These are phyloP conservation scores for Empis livida DNA, from an alignment of 2,888 invertebrate species.

Conservation along the genomic window DNA sequence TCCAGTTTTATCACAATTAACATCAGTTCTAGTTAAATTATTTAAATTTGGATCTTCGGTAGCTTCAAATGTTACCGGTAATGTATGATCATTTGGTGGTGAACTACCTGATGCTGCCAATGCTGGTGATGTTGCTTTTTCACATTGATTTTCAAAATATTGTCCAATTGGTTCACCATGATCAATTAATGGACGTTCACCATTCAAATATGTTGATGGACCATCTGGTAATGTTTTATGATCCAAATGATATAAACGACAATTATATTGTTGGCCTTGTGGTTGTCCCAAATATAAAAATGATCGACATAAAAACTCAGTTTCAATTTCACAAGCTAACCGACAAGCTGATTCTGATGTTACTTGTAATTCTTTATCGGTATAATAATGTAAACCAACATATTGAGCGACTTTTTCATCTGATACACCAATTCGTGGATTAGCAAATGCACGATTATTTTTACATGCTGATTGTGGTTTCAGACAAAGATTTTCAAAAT, in stretches of 20 bases:
- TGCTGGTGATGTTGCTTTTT: slow-evolving; percentile 39
- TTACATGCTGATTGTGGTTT: slow-evolving; percentile 82
- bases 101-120: slow-evolving; percentile 20
- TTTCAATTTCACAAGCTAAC: slow-evolving; percentile 82
- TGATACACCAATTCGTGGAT: slow-evolving; percentile 77
- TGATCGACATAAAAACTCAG: slow-evolving; percentile 82
- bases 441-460: slow-evolving; percentile 62
- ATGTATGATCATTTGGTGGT: slow-evolving; percentile 42
- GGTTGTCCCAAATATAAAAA: slow-evolving; percentile 58
- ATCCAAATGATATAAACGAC: slow-evolving; percentile 82
- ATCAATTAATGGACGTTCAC: slow-evolving; percentile 79
- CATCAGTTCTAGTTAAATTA: slow-evolving; percentile 63
- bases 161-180: slow-evolving; percentile 81
- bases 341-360: slow-evolving; percentile 81
- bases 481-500: slow-evolving; percentile 83
- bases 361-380: slow-evolving; percentile 84
- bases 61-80: slow-evolving; percentile 65
- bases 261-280: slow-evolving; percentile 69
- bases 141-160: slow-evolving; percentile 83
- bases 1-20: slow-evolving; percentile 88
- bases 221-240: slow-evolving; percentile 87
- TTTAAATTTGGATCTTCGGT: slow-evolving; percentile 60
- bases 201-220: slow-evolving; percentile 79
- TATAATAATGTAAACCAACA: slow-evolving; percentile 82
- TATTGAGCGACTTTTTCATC: slow-evolving; percentile 88